Evolutionary conservation across 2,113 vertebrate species (phyloP), one percentile per base, ranked within the genome.

Genomic region (Pterocles gutturalis): DNA sequence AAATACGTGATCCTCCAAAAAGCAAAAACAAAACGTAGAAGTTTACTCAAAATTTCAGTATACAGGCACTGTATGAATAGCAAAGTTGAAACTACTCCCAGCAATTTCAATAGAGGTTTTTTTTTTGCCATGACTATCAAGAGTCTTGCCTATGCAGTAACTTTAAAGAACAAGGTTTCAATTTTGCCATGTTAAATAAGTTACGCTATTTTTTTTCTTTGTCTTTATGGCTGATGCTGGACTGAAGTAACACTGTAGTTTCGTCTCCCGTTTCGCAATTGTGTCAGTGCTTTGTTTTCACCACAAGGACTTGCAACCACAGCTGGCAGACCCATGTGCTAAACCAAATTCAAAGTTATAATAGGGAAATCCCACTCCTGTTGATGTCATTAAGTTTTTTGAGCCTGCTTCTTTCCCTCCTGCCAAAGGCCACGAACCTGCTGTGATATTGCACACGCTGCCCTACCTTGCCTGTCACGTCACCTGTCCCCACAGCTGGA

Each of bases 121-220:
- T 41, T 76, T 53, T 91, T 34, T 87, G 36, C 38, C 2, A 1
- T 31, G 18, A 10, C 43, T 61, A 10, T 9, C 10, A 21, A 58
- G 36, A 83, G 25, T 31, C 2, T 1, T 13, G 21, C 65, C 26
- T 61, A 3, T 46, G 46, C n/a, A 22, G 18, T 36, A 46, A 19
- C 3, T 3, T 54, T 64, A 16, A 75, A 55, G 53, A 89, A 26
- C 31, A 43, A 18, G 5, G 7, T 3, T 38, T 67, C 41, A 29
- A 5, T 87, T 85, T 75, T 51, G 14, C 12, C 2, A 1, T 0
- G 0, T 36, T 80, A 53, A 62, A 49, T 22, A 19, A 54, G 15
- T n/a, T 7, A 20, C 17, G 51, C 45, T 86, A 3, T 4, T 19
- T 62, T 48, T 61, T 61, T 43, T 31, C n/a, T n/a, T 24, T 49